Evolutionary conservation across 1,140 invertebrate species (phyloP), one percentile per base, ranked within the genome.

Genomic region (Wiebesia pumilae): DNA sequence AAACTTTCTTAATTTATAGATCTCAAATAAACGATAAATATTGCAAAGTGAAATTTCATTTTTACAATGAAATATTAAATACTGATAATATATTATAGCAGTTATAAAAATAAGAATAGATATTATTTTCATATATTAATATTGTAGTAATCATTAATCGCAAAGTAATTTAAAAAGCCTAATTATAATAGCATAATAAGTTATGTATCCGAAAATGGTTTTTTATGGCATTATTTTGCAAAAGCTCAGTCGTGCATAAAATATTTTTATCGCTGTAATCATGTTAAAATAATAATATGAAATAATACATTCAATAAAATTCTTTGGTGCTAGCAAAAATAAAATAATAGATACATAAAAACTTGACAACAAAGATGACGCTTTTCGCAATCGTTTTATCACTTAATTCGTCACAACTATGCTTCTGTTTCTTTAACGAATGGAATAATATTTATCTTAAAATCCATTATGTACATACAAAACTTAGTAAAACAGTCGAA

Each of bases 321-420:
- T 87, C 85, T 87, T 87, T 87, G 85, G 85, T 87, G 51, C 85
- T 87, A 87, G 85, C 85, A 87, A 80, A 83, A 87, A 87, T 83
- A 77, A 81, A 85, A 80, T 80, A 83, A 71, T 79, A 65, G 51
- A 75, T 81, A 86, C 73, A 87, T 79, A 83, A 79, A 83, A 83
- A 87, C 81, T 43, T 78, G 73, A 83, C 58, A 73, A 79, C 71
- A 58, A 86, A 14, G 38, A 79, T 80, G 43, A 83, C 81, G 73
- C 14, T 83, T 78, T 81, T 81, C 30, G 27, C 35, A 35, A 51
- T 78, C 35, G 30, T 71, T 35, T 79, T 87, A 87, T 87, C 85
- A 83, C 75, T 87, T 62, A 47, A 82, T 78, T 82, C 24, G 54
- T 78, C 71, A 81, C 85, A 83, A 75, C 43, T 78, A 40, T 86